A percentile compares a stretch with the other conserved stretches of the same genome.
These are phyloP conservation scores for Cynaeus angustus DNA, from an alignment of 2,888 invertebrate species.

Conservation along the genomic window DNA sequence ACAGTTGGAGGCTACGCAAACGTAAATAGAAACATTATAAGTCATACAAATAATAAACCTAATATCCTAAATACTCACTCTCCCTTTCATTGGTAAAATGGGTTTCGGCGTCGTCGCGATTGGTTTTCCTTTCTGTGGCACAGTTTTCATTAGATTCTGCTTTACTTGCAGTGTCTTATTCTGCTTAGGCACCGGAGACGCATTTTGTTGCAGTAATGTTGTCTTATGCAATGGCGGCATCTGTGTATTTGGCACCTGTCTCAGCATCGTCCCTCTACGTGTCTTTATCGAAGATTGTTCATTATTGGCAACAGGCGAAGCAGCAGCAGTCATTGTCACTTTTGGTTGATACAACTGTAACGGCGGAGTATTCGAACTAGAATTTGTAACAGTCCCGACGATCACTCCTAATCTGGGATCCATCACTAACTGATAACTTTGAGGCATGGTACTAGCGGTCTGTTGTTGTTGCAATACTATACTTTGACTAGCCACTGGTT, in stretches of 20 bases:
- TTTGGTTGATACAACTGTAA: slow-evolving; percentile 40
- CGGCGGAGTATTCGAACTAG: slow-evolving; percentile 29
- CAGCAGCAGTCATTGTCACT: slow-evolving; percentile 27
- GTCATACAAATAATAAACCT: slow-evolving; percentile 1
- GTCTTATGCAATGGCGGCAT: slow-evolving; percentile 25
- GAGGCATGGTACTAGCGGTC: slow-evolving; percentile 33
- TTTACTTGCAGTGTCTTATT: slow-evolving; percentile 32
- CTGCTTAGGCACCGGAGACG: not conserved
- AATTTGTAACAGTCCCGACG: slow-evolving; percentile 52
- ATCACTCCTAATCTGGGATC: slow-evolving; percentile 68
- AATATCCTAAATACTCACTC: slow-evolving; percentile 18
- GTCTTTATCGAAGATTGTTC: slow-evolving; percentile 11
- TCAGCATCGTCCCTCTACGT: slow-evolving; percentile 24
- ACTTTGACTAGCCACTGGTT: slow-evolving; percentile 61
- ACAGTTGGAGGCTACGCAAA: slow-evolving; percentile 23
- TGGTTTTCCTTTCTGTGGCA: slow-evolving; percentile 22
- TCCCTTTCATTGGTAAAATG: slow-evolving; percentile 23
- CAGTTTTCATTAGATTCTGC: slow-evolving; percentile 6
- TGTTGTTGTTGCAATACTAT: slow-evolving; percentile 44
- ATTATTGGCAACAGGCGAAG: slow-evolving; percentile 14
- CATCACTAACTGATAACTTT: slow-evolving; percentile 72
- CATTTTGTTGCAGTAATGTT: slow-evolving; percentile 8
- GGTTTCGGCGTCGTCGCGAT: not conserved
- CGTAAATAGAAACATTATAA: not conserved
- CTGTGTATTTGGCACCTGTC: slow-evolving; percentile 24